A percentile compares a stretch with the other conserved stretches of the same genome.
These are phyloP conservation scores for Hypomecis atomaria DNA, from an alignment of 2,888 invertebrate genomes.

Conservation along the genomic window DNA sequence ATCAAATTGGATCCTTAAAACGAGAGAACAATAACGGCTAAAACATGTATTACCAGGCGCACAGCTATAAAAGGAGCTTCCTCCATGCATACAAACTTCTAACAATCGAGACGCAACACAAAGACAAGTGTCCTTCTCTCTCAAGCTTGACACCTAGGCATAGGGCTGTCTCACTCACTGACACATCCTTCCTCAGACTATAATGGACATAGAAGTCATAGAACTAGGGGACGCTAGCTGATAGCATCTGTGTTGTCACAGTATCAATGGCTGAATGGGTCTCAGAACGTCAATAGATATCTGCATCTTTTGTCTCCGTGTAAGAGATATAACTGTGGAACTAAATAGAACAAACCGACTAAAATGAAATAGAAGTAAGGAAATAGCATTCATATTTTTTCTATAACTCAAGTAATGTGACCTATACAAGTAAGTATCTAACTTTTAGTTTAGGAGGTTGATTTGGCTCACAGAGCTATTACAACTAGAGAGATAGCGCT, in stretches of 20 bases:
- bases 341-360: slow-evolving; percentile 7
- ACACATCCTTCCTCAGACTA: slow-evolving; percentile 76
- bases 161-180: slow-evolving; percentile 74
- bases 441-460: no score
- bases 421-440: no score
- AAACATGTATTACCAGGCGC: slow-evolving; percentile 55
- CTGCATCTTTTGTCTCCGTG: slow-evolving; percentile 46
- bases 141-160: slow-evolving; percentile 66
- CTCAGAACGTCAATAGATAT: slow-evolving; percentile 56
- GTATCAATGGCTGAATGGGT: slow-evolving; percentile 62
- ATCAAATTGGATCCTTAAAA: slow-evolving; percentile 40
- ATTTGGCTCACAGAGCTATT: no score
- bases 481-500: no score
- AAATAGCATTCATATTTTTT: neutral
- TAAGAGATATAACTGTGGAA: slow-evolving; percentile 30
- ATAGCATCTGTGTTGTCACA: slow-evolving; percentile 67
- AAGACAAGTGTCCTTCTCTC: slow-evolving; percentile 72
- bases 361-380: neutral
- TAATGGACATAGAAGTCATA: slow-evolving; percentile 58
- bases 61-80: slow-evolving; percentile 67
- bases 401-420: neutral
- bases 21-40: no score
- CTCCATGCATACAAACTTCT: slow-evolving; percentile 73
- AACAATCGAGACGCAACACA: slow-evolving; percentile 76
- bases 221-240: slow-evolving; percentile 62